These are phyloP conservation scores for Drosophila prosaltans DNA, from an alignment of 1,140 invertebrate species.

Conservation along the genomic window DNA sequence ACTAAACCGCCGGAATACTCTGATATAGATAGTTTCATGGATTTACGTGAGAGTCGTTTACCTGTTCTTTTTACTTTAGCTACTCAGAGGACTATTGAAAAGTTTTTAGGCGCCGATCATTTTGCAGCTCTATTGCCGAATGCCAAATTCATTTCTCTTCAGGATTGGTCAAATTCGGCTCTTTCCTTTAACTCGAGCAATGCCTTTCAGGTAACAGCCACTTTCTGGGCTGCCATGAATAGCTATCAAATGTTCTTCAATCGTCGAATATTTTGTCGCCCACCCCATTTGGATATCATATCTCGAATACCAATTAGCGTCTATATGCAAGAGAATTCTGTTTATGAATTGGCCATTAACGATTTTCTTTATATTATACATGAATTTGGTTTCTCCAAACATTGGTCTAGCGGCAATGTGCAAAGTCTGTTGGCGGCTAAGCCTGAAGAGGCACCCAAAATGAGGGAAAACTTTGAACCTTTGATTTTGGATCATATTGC, in stretches of 20 bases:
- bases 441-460: not conserved
- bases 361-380: conserved; percentile 5
- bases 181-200: conserved; percentile 36
- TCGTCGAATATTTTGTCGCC: conserved; percentile 17
- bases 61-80: conserved; percentile 13
- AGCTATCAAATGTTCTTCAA: conserved; percentile 3
- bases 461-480: not conserved
- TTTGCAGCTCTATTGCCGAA: conserved; percentile 19
- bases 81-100: not conserved
- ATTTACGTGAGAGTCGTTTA: conserved; percentile 9
- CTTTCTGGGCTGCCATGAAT: not conserved
- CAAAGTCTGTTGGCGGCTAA: conserved; percentile 6
- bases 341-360: conserved; percentile 18
- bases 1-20: conserved; percentile 28
- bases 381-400: conserved; percentile 2
- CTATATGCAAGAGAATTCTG: conserved; percentile 29
- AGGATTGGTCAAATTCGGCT: conserved; percentile 13
- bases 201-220: conserved; percentile 31
- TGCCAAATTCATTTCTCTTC: not conserved
- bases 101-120: conserved; percentile 10
- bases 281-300: conserved; percentile 5
- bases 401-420: not conserved
- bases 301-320: not conserved
- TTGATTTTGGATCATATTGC: conserved; percentile 1
- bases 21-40: conserved; percentile 2